phyloP scores from a whole-genome alignment of 2,113 vertebrate genomes.

The Dasyprocta punctata region DNA sequence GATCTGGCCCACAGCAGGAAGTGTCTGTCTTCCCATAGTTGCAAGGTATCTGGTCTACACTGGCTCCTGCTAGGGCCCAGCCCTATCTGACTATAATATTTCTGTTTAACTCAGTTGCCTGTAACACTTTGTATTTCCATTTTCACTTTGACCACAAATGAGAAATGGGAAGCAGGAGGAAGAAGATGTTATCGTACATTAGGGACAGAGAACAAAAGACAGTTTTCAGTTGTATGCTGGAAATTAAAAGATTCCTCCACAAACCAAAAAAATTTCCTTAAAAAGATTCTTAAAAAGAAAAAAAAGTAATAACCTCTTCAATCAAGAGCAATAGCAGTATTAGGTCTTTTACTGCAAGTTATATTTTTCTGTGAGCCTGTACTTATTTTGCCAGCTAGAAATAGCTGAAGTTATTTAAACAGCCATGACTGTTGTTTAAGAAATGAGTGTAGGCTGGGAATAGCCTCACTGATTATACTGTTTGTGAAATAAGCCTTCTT shows the following conservation, averaged over 20 bases:
- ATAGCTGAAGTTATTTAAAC: constrained; percentile 74
- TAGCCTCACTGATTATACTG: constrained; percentile 62
- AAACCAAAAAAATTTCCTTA: neutral
- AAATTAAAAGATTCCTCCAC: neutral
- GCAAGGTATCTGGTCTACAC: no score
- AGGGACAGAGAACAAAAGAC: neutral
- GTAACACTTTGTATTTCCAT: neutral
- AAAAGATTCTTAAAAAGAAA: constrained; percentile 8
- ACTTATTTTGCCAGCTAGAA: constrained; percentile 73
- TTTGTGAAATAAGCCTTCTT: constrained; percentile 53
- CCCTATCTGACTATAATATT: no score
- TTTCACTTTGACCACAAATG: neutral
- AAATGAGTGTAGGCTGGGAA: constrained; percentile 57
- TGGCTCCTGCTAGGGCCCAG: no score
- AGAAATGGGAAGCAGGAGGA: neutral
- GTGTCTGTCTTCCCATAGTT: no score
- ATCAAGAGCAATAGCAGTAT: constrained; percentile 53
- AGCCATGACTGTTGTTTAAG: constrained; percentile 69
- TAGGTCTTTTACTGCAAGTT: constrained; percentile 63
- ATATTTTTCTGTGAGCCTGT: constrained; percentile 68
- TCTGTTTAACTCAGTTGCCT: no score
- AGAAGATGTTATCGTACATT: neutral
- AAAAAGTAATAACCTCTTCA: constrained; percentile 62
- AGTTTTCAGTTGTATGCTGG: neutral
- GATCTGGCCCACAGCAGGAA: no score